phyloP scores from a whole-genome alignment of 2,888 invertebrate species.

The Imbricaverruca yamaguchii region DNA sequence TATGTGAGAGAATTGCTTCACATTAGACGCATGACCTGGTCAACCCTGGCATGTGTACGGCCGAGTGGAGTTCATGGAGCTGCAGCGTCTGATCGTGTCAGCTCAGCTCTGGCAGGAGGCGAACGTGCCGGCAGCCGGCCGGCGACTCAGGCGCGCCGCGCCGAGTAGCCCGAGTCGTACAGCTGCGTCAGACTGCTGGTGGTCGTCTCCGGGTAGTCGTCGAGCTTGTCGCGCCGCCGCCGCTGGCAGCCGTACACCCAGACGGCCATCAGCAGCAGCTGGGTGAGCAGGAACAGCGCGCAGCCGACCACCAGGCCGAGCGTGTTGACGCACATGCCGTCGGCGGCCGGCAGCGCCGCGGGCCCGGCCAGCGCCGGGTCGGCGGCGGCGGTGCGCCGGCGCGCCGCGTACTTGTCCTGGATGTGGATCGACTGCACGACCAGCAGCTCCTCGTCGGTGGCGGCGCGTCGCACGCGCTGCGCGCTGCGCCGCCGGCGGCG shows the following conservation, averaged over 20 bases:
- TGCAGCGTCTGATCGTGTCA: too few relatives aligned
- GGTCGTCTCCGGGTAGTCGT: constrained; percentile 48
- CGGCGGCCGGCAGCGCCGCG: not conserved
- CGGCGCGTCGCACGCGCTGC: constrained; percentile 35
- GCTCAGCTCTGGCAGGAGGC: too few relatives aligned
- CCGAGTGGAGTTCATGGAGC: too few relatives aligned
- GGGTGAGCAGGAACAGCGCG: constrained; percentile 74
- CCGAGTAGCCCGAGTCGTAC: constrained; percentile 56
- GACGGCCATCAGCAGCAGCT: constrained; percentile 75
- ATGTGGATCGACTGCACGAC: constrained; percentile 86
- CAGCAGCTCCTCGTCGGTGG: constrained; percentile 66
- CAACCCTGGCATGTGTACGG: too few relatives aligned
- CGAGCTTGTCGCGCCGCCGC: constrained; percentile 48
- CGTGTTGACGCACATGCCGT: constrained; percentile 59
- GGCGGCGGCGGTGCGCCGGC: not conserved
- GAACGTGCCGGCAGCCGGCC: too few relatives aligned
- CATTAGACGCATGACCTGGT: too few relatives aligned
- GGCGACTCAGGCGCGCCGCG: not conserved
- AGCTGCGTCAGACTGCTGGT: constrained; percentile 75
- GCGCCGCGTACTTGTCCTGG: constrained; percentile 58
- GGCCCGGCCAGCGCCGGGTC: not conserved
- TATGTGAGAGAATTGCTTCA: too few relatives aligned
- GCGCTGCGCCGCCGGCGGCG: constrained; percentile 60
- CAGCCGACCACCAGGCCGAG: constrained; percentile 76
- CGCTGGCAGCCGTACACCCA: constrained; percentile 86